Evolutionary conservation across 2,113 vertebrate species (phyloP).

Genomic region (Mobula hypostoma): DNA sequence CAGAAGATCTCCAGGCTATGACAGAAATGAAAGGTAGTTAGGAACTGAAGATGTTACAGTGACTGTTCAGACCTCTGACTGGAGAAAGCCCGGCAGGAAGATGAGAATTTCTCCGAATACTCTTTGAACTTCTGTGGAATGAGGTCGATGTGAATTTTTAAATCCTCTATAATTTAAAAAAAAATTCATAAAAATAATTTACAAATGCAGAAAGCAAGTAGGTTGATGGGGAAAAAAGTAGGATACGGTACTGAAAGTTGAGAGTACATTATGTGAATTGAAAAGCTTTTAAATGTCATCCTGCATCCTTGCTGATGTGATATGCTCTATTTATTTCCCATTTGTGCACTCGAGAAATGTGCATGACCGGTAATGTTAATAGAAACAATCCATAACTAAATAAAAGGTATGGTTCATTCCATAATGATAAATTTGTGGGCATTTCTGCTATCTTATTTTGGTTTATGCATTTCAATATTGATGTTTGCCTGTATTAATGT

Average conservation of each 20-base stretch:
- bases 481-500: neutral
- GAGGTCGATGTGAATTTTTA: neutral
- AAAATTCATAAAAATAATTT: neutral
- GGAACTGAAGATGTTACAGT: neutral
- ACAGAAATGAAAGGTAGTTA: neutral
- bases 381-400: neutral
- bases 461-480: neutral
- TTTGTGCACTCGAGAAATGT: neutral
- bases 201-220: neutral
- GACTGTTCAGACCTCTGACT: neutral
- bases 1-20: neutral
- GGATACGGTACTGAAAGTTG: neutral
- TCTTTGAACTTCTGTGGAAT: neutral
- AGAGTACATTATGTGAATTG: neutral
- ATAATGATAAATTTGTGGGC: neutral
- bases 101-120: neutral
- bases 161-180: neutral
- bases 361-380: neutral
- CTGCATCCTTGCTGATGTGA: conserved; percentile 5
- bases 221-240: neutral
- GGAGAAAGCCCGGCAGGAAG: neutral
- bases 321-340: conserved; percentile 27
- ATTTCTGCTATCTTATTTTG: neutral
- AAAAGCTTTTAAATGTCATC: conserved; percentile 9
- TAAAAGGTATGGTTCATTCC: neutral